phyloP scores from a whole-genome alignment of 2,888 invertebrate species.

The Dioctria rufipes region DNA sequence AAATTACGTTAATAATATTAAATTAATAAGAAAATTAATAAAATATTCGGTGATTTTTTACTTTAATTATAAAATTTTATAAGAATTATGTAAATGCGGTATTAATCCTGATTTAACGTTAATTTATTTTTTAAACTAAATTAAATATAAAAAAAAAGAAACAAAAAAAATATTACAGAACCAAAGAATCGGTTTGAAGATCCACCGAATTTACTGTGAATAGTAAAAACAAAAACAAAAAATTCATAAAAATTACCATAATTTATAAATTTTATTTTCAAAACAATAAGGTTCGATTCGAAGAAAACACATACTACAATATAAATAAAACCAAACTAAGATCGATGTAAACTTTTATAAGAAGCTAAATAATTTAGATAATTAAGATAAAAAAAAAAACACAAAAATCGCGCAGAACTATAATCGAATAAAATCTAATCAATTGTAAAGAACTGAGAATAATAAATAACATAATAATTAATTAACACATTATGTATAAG shows the following conservation, averaged over 20 bases:
- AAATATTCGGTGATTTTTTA: constrained; percentile 7
- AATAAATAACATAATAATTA: constrained; percentile 5
- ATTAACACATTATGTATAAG: too few relatives aligned
- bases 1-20: background rate
- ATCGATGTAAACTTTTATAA: constrained; percentile 29
- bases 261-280: background rate
- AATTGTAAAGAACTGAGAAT: constrained; percentile 33
- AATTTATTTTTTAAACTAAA: background rate
- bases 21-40: background rate
- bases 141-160: background rate
- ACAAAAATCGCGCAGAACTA: constrained; percentile 6
- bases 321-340: constrained; percentile 3
- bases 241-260: constrained; percentile 9
- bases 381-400: background rate
- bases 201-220: constrained; percentile 38
- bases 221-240: background rate
- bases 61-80: background rate
- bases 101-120: background rate
- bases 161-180: background rate
- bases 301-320: background rate
- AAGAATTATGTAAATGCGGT: background rate
- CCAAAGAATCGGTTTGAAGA: constrained; percentile 36
- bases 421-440: constrained; percentile 12
- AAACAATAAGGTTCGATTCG: background rate
- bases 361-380: constrained; percentile 13